A percentile compares a stretch with the other conserved stretches of the same genome.
phyloP scores from a whole-genome alignment of 2,797 vertebrate species.

The Alauda arvensis region DNA sequence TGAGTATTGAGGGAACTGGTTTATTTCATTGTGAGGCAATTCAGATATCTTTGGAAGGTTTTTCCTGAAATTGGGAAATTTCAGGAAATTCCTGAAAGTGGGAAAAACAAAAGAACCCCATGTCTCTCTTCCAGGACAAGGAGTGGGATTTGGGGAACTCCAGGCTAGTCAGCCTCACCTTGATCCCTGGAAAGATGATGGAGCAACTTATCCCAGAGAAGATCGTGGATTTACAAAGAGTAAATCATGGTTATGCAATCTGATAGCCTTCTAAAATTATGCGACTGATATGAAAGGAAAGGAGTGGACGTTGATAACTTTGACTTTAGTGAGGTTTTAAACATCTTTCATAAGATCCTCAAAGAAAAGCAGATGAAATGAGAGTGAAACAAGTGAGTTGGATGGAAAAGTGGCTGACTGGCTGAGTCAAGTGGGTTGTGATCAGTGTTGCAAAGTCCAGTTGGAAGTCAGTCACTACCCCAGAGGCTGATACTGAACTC shows the following conservation, averaged over 20 bases:
- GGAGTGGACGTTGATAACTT: neutral
- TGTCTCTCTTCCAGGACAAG: neutral
- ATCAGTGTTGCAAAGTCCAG: neutral
- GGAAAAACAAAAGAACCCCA: fast-evolving
- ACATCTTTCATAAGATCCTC: neutral
- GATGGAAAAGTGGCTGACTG: neutral
- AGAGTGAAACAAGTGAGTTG: neutral
- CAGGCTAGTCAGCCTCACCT: neutral
- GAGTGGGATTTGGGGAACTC: neutral
- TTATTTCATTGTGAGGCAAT: neutral
- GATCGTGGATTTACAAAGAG: neutral
- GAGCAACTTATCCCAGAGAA: neutral
- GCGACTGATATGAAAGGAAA: neutral
- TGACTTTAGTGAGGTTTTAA: neutral
- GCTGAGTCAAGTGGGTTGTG: neutral
- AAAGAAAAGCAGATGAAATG: neutral
- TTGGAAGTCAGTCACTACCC: neutral
- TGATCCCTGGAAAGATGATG: neutral
- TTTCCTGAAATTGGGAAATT: neutral
- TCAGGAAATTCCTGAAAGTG: neutral
- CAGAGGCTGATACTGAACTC: neutral
- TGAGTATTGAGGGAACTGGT: neutral
- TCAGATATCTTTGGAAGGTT: neutral
- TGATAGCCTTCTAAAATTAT: neutral
- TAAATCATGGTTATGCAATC: neutral